Percentiles rank a stretch among this genome's conserved stretches.
These are phyloP conservation scores for Chrosomus eos DNA, from an alignment of 2,797 vertebrate species.

Conservation along the genomic window DNA sequence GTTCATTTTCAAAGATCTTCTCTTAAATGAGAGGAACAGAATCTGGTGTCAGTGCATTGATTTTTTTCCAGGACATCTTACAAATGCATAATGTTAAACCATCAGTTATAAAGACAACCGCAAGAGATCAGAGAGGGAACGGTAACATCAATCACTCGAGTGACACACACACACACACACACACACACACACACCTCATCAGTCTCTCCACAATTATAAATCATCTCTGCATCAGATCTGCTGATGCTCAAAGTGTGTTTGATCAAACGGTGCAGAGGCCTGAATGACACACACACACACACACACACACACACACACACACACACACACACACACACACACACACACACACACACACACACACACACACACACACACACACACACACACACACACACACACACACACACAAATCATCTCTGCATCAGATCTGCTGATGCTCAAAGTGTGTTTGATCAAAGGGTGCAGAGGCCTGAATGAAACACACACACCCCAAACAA, in stretches of 20 bases:
- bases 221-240: neutral
- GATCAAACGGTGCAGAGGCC: neutral
- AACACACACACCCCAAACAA: too few relatives aligned
- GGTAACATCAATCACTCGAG: neutral
- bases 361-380: neutral
- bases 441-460: too few relatives aligned
- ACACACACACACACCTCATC: neutral
- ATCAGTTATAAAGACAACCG: conserved; percentile 24
- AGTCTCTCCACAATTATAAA: neutral
- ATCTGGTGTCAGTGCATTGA: neutral
- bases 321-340: too few relatives aligned
- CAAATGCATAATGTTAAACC: conserved; percentile 44
- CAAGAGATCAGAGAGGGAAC: neutral
- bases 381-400: too few relatives aligned
- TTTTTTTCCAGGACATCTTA: neutral
- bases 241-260: neutral
- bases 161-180: neutral
- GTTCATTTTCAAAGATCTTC: neutral
- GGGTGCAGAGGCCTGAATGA: too few relatives aligned
- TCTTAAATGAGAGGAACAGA: neutral
- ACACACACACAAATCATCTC: too few relatives aligned
- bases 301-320: too few relatives aligned
- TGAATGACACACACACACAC: neutral
- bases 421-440: too few relatives aligned
- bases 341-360: neutral